A percentile compares a stretch with the other conserved stretches of the same genome.
Conservation (phyloP, 2,113 vertebrate species). For the Vanacampus margaritifer region DNA sequence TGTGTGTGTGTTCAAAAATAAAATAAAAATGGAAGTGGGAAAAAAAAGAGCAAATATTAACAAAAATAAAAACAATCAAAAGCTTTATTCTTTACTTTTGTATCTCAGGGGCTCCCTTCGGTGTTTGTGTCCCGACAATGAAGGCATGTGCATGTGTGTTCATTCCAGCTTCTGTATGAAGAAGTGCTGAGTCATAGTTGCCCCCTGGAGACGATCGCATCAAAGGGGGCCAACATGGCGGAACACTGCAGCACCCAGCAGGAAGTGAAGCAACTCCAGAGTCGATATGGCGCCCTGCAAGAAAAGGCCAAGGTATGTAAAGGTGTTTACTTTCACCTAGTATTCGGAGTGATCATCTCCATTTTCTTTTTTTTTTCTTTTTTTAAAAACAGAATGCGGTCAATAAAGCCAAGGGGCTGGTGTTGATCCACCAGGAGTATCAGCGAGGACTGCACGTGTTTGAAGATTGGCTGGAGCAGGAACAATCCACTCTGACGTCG, state of each 20-base stretch:
- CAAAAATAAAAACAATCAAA: no score
- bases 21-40: no score
- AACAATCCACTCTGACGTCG: conserved; percentile 80
- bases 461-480: conserved; percentile 90
- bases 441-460: conserved; percentile 86
- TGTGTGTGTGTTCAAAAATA: no score
- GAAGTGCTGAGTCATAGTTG: conserved; percentile 88
- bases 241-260: conserved; percentile 86
- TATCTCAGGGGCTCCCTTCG: neutral
- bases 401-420: conserved; percentile 81
- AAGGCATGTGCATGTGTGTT: conserved; percentile 16
- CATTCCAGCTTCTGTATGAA: conserved; percentile 85
- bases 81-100: neutral
- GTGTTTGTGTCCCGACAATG: conserved; percentile 2
- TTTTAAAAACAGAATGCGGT: conserved; percentile 77
- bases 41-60: no score
- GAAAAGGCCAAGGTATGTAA: conserved; percentile 83
- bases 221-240: conserved; percentile 86
- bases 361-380: conserved; percentile 24
- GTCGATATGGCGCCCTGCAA: conserved; percentile 78
- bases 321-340: neutral
- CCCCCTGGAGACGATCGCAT: conserved; percentile 86
- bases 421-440: conserved; percentile 88
- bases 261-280: conserved; percentile 89
- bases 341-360: neutral